phyloP scores from a whole-genome alignment of 2,888 invertebrate genomes.

The Odiellus spinosus region DNA sequence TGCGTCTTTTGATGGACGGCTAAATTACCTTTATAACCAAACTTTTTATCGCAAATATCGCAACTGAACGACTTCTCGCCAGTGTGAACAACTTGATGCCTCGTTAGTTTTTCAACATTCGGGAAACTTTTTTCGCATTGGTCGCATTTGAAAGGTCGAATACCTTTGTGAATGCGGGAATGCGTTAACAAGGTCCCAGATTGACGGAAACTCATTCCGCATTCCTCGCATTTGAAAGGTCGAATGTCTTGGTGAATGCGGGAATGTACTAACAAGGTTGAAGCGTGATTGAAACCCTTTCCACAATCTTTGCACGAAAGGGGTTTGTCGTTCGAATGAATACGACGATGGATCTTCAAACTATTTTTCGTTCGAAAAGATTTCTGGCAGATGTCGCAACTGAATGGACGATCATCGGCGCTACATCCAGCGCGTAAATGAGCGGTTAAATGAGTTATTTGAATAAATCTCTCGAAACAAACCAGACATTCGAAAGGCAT shows the following conservation, averaged over 20 bases:
- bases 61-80: not conserved
- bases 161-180: not conserved
- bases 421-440: no score
- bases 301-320: not conserved
- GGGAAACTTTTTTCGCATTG: constrained; percentile 1
- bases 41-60: not conserved
- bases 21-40: not conserved
- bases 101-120: not conserved
- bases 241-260: not conserved
- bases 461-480: no score
- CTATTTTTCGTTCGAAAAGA: not conserved
- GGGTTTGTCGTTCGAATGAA: constrained; percentile 1
- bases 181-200: not conserved
- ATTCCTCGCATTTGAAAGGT: constrained; percentile 1
- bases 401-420: not conserved
- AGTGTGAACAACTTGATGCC: constrained; percentile 2
- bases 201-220: not conserved
- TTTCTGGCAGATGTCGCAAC: constrained; percentile 1
- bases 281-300: not conserved
- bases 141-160: not conserved
- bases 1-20: not conserved
- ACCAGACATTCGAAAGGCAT: no score
- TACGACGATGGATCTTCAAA: not conserved
- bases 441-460: no score
- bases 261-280: not conserved